Conservation (phyloP, 2,888 invertebrate species). For the Agonum fuliginosum region DNA sequence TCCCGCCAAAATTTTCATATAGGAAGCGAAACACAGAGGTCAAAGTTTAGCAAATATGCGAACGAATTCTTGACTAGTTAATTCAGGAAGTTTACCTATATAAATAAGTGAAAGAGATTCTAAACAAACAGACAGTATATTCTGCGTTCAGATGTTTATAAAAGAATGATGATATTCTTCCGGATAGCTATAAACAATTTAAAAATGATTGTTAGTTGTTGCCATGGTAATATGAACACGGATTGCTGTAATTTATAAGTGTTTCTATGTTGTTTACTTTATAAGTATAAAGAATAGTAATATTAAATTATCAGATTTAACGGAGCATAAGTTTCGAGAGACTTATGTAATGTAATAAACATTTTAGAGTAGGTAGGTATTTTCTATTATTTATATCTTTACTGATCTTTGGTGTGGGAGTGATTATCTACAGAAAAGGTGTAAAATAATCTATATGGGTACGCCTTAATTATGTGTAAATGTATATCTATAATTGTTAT, state of each 20-base stretch:
- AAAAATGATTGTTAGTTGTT: neutral
- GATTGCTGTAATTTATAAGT: constrained; percentile 31
- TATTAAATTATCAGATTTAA: constrained; percentile 7
- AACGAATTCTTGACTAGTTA: neutral
- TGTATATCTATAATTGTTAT: too few species aligned
- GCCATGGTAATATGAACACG: constrained; percentile 12
- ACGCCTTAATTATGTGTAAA: too few species aligned
- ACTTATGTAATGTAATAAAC: too few species aligned
- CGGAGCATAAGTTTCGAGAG: neutral
- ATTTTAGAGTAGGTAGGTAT: too few species aligned
- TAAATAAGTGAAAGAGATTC: constrained; percentile 11
- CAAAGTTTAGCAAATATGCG: neutral
- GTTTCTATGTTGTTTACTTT: neutral
- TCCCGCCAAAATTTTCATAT: neutral
- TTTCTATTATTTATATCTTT: too few species aligned
- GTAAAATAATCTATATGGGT: too few species aligned
- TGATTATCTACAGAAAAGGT: too few species aligned
- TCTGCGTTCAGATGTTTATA: neutral
- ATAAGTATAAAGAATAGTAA: constrained; percentile 1
- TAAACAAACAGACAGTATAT: neutral
- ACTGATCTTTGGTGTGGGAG: too few species aligned
- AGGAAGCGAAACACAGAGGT: neutral
- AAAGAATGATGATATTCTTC: neutral
- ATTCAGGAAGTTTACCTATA: constrained; percentile 9
- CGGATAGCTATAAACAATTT: neutral